Conservation (phyloP, 2,113 vertebrate species). For the Oxyruncus cristatus region DNA sequence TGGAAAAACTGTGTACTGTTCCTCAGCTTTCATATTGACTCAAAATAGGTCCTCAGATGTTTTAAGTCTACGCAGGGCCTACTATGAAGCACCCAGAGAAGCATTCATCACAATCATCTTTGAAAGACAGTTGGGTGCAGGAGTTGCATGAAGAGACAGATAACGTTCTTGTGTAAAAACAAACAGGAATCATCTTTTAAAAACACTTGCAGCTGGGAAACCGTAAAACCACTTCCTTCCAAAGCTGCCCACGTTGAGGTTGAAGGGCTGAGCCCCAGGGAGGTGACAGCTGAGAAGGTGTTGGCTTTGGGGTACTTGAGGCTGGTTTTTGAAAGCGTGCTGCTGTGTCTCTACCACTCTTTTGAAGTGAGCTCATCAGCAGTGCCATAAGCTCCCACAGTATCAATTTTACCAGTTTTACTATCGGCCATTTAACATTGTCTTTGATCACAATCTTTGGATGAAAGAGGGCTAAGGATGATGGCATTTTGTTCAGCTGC, state of each 20-base stretch:
- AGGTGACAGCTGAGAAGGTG: not conserved
- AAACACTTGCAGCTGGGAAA: not conserved
- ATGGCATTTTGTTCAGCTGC: not conserved
- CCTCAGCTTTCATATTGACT: not conserved
- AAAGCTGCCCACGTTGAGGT: not conserved
- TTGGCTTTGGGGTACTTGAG: not conserved
- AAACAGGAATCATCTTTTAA: not conserved
- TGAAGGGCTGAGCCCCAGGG: not conserved
- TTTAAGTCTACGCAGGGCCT: not conserved
- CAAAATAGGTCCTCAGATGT: not conserved
- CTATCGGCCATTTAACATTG: not conserved
- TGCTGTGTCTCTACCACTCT: not conserved
- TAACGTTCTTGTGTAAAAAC: not conserved
- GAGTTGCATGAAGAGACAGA: not conserved
- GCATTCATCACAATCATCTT: not conserved
- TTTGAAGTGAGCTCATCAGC: not conserved
- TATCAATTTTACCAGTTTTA: not conserved
- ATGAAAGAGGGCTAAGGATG: constrained; percentile 14
- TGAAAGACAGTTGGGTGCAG: accelerated
- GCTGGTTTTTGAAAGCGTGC: not conserved
- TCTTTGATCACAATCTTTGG: not conserved
- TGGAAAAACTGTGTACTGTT: not conserved
- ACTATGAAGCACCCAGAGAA: not conserved
- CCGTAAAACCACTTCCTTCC: not conserved
- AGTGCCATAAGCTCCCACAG: not conserved